A percentile compares a stretch with the other conserved stretches of the same genome.
phyloP scores from a whole-genome alignment of 2,113 vertebrate species.

The Daphoenositta chrysoptera region DNA sequence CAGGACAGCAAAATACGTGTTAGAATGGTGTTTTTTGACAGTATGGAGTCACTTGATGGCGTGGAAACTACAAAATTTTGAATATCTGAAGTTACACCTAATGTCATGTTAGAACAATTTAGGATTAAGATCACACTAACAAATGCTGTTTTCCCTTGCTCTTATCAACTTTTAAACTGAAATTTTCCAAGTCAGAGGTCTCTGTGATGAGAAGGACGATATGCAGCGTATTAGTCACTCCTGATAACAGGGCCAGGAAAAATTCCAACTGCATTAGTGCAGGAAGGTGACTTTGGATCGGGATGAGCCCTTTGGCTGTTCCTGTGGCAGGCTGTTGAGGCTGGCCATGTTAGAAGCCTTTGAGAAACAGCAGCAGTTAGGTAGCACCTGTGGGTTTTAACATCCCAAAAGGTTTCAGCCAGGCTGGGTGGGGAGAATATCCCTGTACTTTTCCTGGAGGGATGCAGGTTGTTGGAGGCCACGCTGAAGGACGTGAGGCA shows the following conservation, averaged over 20 bases:
- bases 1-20: background rate
- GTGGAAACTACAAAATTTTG: background rate
- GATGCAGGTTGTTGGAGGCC: background rate
- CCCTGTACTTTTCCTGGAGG: background rate
- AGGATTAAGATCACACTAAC: background rate
- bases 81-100: background rate
- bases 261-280: background rate
- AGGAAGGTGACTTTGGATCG: constrained; percentile 9
- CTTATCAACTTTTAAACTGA: background rate
- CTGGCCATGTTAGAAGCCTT: background rate
- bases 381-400: background rate
- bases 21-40: background rate
- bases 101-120: background rate
- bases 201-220: background rate
- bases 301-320: background rate
- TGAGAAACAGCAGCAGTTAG: background rate
- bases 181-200: background rate
- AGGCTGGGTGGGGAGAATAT: accelerated
- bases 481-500: accelerated
- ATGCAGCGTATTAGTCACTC: background rate
- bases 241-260: background rate
- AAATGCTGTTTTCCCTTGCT: background rate
- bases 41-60: accelerated
- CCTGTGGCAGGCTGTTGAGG: background rate
- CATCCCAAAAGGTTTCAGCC: background rate